phyloP scores from a whole-genome alignment of 2,797 vertebrate species.

The Carcharodon carcharias region DNA sequence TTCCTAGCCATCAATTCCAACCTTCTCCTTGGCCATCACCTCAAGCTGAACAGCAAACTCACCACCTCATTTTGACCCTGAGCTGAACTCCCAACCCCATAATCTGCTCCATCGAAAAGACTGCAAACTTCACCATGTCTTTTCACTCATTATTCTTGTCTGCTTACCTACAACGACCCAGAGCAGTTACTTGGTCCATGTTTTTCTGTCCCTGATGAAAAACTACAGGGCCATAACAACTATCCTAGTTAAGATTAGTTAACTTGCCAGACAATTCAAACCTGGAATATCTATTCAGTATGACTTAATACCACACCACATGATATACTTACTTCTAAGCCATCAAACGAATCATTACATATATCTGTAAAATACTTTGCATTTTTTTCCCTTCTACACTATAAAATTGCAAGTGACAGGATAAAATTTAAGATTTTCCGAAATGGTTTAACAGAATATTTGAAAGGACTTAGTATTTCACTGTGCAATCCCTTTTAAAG shows the following conservation, averaged over 20 bases:
- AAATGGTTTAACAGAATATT: neutral
- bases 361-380: neutral
- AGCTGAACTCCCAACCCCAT: too few relatives aligned
- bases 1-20: too few relatives aligned
- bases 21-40: too few relatives aligned
- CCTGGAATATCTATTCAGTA: neutral
- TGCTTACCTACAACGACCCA: neutral
- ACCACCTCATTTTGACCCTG: too few relatives aligned
- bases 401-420: neutral
- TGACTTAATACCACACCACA: neutral
- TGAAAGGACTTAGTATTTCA: neutral
- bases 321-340: neutral
- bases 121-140: too few relatives aligned
- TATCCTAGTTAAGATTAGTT: neutral
- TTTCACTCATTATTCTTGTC: neutral
- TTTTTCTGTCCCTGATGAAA: neutral
- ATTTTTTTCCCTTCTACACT: neutral
- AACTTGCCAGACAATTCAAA: neutral
- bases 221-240: neutral
- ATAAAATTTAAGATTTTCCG: too few relatives aligned
- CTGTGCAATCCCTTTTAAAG: neutral
- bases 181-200: too few relatives aligned
- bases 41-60: too few relatives aligned
- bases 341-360: neutral
- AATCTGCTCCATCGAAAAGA: too few relatives aligned